Base-by-base conservation (phyloP, 2,113 vertebrate species). In the Anhinga rufa region DNA sequence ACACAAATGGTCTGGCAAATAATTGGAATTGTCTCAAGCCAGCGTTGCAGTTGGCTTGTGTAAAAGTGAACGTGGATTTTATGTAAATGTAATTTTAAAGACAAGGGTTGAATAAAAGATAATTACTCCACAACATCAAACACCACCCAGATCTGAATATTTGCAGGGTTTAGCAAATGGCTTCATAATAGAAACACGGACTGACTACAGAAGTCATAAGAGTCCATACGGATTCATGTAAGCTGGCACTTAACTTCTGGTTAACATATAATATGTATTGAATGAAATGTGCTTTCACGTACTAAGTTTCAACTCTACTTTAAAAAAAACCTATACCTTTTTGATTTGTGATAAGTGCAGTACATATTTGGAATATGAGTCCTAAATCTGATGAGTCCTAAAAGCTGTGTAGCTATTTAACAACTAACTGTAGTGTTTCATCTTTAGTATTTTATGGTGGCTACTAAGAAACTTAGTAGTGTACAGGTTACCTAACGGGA, bases 21-120 rank as follows among this genome's bases (percentile, higher is more conserved):
- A 36, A 80, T 88, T 48, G 75, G 74, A 92, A 89, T 93, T 92
- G 54, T 88, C 84, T 97, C 86, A 94, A 82, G 96, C 81, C 58
- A 86, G 69, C 19, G 86, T 80, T 86, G 70, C 62, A 88, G 78
- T 8, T 57, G 15, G 8, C 49, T 83, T 82, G 17, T 86, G 46
- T 65, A 64, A 85, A 62, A 92, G 65, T 36, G 34, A 94, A 92
- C 24, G 8, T 46, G 75, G 46, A 52, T 94, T 97, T 96, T 74
- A 48, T 38, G 31, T 36, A n/a, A 89, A 71, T 71, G 49, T 71
- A 75, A 88, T 77, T 92, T 91, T 95, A 86, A 98, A 55, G 78
- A 70, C 11, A 69, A 44, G 7, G 3, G 3, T 31, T 87, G 42
- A 69, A 46, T 70, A 61, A 76, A 91, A 58, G 51, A 49, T 42